Evolutionary conservation across 1,140 invertebrate genomes (phyloP), one percentile per base, ranked within the genome.

Genomic region (Tetramorium simillimum): DNA sequence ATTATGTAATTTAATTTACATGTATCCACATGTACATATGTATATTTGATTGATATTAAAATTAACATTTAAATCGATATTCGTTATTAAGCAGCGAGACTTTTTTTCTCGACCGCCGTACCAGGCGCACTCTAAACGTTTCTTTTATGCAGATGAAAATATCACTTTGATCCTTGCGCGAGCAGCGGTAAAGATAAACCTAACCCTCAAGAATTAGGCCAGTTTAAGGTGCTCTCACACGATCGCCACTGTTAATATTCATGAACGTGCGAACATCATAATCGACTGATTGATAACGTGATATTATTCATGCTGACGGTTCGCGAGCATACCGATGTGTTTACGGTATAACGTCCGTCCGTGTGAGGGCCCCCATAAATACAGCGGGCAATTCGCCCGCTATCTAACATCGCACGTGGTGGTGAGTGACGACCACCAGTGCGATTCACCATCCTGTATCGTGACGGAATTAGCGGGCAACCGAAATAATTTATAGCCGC

Each of bases 401-500:
- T 33, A 33, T 33, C 33, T 67, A 33, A 56, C 60, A 16, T 51
- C 62, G 16, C 53, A 56, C 63, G 33, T 10, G 9, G 43, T 56
- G 53, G 63, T 87, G 62, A 70, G 49, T 88, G 75, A 88, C 51
- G 72, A 58, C 87, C 70, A 84, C 40, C 28, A 24, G 24, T 12
- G n/a, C 51, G 62, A 75, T 63, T 84, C 51, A 75, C 33, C 46
- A 72, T 53, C 28, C 80, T 69, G 80, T 88, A 88, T 87, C 87
- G 80, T 51, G 87, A 89, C 88, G 85, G 82, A 89, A 89, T 89
- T 89, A 89, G 87, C 87, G 86, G 53, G 53, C 58, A 89, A 88
- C 88, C 80, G 87, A 89, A 89, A 89, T 89, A 88, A 88, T 89
- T 88, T 89, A 88, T 87, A 87, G 46, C 58, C 56, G 65, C 65